These are phyloP conservation scores for Eupithecia pulchellata DNA, from an alignment of 2,888 invertebrate genomes.

Conservation along the genomic window DNA sequence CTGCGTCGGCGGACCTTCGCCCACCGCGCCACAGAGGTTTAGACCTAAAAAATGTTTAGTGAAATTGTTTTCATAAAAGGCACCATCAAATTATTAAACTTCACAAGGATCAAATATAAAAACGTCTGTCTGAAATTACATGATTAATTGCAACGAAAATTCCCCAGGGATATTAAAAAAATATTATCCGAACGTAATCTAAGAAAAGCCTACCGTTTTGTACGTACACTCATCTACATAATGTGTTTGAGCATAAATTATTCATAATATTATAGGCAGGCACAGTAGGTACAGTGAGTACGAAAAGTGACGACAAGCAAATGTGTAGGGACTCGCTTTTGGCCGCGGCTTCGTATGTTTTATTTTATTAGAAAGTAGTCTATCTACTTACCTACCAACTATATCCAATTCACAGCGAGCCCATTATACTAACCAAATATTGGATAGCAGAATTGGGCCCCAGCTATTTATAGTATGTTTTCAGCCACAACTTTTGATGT, in stretches of 20 bases:
- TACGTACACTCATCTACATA: conserved; percentile 47
- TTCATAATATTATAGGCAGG: conserved; percentile 32
- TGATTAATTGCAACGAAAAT: conserved; percentile 27
- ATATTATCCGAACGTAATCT: conserved; percentile 58
- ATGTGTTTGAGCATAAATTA: conserved; percentile 47
- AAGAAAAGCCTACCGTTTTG: conserved; percentile 43
- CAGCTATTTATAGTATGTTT: too few species aligned
- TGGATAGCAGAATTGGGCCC: too few species aligned
- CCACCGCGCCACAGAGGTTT: too few species aligned
- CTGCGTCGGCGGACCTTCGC: too few species aligned
- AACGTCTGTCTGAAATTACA: conserved; percentile 10
- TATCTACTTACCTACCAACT: too few species aligned
- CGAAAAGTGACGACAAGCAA: conserved; percentile 31
- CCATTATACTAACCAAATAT: too few species aligned
- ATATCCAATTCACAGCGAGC: too few species aligned
- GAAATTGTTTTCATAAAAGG: background rate
- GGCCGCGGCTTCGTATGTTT: background rate
- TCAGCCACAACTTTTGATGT: too few species aligned
- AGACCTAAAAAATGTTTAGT: background rate
- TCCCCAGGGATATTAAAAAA: conserved; percentile 53
- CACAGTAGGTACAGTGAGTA: too few species aligned
- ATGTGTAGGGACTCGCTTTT: conserved; percentile 3
- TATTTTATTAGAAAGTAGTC: too few species aligned
- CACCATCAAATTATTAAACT: background rate
- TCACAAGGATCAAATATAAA: conserved; percentile 1